Evolutionary conservation across 2,113 vertebrate genomes (phyloP).

Genomic region (Phainopepla nitens): DNA sequence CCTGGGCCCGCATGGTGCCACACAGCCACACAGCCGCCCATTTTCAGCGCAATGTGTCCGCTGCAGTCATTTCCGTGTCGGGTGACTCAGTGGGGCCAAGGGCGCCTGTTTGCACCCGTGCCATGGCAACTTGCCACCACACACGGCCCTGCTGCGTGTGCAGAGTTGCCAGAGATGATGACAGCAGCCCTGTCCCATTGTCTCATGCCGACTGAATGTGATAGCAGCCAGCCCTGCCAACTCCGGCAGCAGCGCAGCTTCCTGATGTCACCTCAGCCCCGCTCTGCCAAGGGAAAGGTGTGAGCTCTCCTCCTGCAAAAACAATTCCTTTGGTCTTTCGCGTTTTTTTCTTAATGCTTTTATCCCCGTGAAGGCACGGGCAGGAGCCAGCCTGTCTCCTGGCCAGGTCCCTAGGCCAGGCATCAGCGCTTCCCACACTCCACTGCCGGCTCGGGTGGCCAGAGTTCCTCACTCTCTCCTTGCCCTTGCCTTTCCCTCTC

Average conservation of each 20-base stretch:
- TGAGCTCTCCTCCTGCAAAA: neutral
- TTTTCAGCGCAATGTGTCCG: accelerated
- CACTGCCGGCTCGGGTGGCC: accelerated
- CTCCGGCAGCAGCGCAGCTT: neutral
- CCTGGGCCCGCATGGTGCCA: accelerated
- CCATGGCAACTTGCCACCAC: neutral
- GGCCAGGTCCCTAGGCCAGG: neutral
- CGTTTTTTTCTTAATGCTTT: neutral
- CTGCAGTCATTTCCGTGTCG: neutral
- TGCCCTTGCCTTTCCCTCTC: neutral
- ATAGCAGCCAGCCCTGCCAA: neutral
- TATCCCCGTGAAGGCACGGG: neutral
- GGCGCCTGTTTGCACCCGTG: neutral
- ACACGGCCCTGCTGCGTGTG: neutral
- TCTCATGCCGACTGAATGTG: neutral
- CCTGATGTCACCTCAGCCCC: neutral
- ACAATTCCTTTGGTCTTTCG: neutral
- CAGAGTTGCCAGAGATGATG: neutral
- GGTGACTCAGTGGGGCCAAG: neutral
- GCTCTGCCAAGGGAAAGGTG: neutral
- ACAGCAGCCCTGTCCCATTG: neutral
- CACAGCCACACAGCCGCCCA: accelerated
- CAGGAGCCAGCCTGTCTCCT: neutral
- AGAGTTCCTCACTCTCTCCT: neutral
- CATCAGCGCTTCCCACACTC: neutral